These are phyloP conservation scores for Lophotis ruficrista DNA, from an alignment of 2,113 vertebrate genomes.

Conservation along the genomic window DNA sequence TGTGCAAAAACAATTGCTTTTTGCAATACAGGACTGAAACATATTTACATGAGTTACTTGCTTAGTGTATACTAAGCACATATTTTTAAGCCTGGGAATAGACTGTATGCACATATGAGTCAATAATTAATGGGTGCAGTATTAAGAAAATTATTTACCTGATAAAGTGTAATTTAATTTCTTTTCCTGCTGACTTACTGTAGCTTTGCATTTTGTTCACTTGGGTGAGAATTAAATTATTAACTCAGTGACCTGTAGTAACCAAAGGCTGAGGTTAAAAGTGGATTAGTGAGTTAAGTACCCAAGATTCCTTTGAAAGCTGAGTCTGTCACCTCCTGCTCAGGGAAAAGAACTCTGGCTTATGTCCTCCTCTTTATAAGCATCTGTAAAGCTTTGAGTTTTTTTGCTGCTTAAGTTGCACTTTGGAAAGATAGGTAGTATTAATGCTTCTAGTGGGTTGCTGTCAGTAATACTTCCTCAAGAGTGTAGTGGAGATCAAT, in stretches of 20 bases:
- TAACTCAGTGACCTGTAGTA: constrained; percentile 34
- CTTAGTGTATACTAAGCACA: neutral
- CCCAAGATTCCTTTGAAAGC: neutral
- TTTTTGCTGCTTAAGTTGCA: neutral
- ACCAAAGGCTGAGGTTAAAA: constrained; percentile 37
- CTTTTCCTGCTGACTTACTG: neutral
- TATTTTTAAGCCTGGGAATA: neutral
- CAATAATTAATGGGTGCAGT: neutral
- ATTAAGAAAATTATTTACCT: constrained; percentile 28
- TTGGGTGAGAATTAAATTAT: constrained; percentile 13
- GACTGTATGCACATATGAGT: neutral
- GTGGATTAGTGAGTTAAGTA: constrained; percentile 45
- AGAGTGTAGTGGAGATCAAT: neutral
- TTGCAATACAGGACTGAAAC: neutral
- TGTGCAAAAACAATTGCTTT: neutral
- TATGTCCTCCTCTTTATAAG: neutral
- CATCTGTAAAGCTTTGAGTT: neutral
- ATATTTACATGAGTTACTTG: neutral
- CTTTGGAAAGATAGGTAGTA: neutral
- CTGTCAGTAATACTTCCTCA: neutral
- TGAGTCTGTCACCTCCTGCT: neutral
- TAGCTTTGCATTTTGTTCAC: constrained; percentile 12
- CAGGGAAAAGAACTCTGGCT: neutral
- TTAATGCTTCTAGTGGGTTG: neutral
- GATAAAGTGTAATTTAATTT: constrained; percentile 21